These are phyloP conservation scores for Cinclus cinclus DNA, from an alignment of 2,113 vertebrate genomes.

Conservation along the genomic window DNA sequence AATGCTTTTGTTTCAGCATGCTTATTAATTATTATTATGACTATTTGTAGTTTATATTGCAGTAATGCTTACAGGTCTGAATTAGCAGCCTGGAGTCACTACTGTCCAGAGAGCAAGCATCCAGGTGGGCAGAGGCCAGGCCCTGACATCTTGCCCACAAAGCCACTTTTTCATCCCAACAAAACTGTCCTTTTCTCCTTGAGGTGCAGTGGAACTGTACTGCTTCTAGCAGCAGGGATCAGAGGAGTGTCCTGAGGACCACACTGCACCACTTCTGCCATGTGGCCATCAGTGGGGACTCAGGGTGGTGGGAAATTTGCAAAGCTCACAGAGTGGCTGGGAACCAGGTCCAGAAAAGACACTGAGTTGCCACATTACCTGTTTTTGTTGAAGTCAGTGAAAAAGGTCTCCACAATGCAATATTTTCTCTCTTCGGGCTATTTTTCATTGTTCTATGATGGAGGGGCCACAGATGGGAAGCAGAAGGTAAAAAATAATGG, in stretches of 20 bases:
- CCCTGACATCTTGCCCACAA: neutral
- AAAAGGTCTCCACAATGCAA: neutral
- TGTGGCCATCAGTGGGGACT: neutral
- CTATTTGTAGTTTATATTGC: neutral
- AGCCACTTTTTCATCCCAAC: neutral
- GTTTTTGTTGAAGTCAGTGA: neutral
- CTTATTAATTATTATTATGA: constrained; percentile 56
- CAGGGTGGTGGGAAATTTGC: neutral
- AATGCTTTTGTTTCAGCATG: constrained; percentile 17
- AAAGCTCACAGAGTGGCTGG: neutral
- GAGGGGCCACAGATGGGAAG: neutral
- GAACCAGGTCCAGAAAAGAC: neutral
- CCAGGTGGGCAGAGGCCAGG: neutral
- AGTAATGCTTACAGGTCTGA: constrained; percentile 23
- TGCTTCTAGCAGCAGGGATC: neutral
- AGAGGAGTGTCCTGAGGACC: neutral
- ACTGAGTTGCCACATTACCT: neutral
- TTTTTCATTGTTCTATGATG: neutral
- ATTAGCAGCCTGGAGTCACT: neutral
- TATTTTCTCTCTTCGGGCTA: neutral
- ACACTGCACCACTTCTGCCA: rapidly evolving
- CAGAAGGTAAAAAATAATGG: neutral
- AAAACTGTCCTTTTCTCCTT: neutral
- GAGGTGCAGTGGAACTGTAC: neutral
- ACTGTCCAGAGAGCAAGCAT: neutral